Evolutionary conservation across 2,113 vertebrate species (phyloP).

Genomic region (Brachypodius melanocephalos): DNA sequence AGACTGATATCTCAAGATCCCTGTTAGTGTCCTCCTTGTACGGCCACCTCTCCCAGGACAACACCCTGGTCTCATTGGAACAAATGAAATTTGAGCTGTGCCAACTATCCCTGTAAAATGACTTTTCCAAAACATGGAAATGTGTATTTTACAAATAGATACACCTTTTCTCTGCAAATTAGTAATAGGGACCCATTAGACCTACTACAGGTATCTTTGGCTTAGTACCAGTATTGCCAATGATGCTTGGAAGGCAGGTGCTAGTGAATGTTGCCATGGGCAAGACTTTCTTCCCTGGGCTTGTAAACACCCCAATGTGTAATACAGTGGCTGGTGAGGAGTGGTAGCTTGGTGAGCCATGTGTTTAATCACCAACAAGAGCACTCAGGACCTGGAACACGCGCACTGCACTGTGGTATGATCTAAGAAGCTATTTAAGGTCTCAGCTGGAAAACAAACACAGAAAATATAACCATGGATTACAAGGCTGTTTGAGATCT

Average conservation of each 20-base stretch:
- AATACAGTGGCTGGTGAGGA: background rate
- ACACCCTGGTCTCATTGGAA: background rate
- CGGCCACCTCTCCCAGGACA: background rate
- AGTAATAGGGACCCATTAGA: background rate
- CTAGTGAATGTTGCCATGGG: background rate
- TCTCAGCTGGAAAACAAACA: conserved; percentile 9
- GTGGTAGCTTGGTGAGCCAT: background rate
- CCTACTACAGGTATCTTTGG: background rate
- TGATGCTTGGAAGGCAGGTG: background rate
- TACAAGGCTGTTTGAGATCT: background rate
- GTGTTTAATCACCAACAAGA: background rate
- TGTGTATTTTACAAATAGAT: background rate
- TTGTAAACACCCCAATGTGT: background rate
- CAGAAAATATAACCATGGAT: background rate
- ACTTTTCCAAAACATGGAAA: background rate
- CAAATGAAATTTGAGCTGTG: background rate
- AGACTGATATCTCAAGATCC: background rate
- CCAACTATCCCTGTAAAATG: background rate
- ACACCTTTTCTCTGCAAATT: background rate
- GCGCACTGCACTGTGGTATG: background rate
- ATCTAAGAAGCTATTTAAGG: conserved; percentile 18
- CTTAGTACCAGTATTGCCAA: background rate
- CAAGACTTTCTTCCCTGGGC: background rate
- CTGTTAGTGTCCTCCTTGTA: background rate
- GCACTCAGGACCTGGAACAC: background rate